Percentiles rank a stretch among this genome's conserved stretches.
These are phyloP conservation scores for Idaea biselata DNA, from an alignment of 2,888 invertebrate genomes.

Conservation along the genomic window DNA sequence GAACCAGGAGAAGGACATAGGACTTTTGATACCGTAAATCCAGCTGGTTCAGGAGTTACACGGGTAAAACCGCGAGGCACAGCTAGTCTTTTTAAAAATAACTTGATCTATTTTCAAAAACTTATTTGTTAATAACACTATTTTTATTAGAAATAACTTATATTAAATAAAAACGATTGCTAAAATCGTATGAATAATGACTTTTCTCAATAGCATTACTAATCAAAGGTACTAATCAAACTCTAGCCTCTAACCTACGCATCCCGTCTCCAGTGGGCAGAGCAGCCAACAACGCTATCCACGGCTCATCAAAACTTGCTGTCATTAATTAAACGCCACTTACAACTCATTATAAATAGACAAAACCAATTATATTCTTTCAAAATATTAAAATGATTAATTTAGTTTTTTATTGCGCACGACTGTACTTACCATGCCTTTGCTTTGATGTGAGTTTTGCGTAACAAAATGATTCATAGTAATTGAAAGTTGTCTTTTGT, in stretches of 20 bases:
- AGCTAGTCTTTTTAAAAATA: too few species aligned
- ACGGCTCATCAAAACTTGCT: slow-evolving; percentile 43
- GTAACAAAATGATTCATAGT: slow-evolving; percentile 38
- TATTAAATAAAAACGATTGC: neutral
- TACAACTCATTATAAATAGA: slow-evolving; percentile 71
- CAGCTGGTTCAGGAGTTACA: too few species aligned
- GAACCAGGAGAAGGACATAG: too few species aligned
- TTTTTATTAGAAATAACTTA: too few species aligned
- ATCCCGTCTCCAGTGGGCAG: slow-evolving; percentile 60
- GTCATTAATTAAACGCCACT: slow-evolving; percentile 71
- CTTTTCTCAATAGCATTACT: neutral
- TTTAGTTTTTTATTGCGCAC: slow-evolving; percentile 44
- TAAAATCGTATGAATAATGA: neutral
- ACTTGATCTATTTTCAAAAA: too few species aligned
- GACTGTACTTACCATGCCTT: slow-evolving; percentile 35
- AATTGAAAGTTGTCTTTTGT: slow-evolving; percentile 48
- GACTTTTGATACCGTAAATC: too few species aligned
- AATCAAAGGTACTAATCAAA: neutral
- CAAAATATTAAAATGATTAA: slow-evolving; percentile 54
- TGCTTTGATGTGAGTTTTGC: slow-evolving; percentile 20
- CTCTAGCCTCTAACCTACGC: neutral
- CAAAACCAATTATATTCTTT: slow-evolving; percentile 60
- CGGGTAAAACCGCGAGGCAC: too few species aligned
- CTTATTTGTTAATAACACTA: too few species aligned
- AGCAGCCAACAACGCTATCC: slow-evolving; percentile 51